Percentiles rank a stretch among this genome's conserved stretches.
These are phyloP conservation scores for Neosilurus hyrtlii DNA, from an alignment of 2,797 vertebrate species.

Conservation along the genomic window DNA sequence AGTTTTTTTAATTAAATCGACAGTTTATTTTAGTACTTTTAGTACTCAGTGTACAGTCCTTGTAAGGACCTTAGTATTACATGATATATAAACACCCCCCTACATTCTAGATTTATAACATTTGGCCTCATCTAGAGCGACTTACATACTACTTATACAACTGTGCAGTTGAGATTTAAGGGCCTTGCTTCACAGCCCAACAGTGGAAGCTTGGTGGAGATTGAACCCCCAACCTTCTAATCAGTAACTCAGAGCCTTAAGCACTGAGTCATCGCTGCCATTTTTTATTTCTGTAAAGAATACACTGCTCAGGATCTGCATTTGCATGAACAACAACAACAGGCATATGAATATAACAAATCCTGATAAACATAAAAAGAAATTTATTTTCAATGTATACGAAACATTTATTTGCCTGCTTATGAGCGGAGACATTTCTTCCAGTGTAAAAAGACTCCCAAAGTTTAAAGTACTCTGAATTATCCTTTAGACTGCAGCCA, in stretches of 20 bases:
- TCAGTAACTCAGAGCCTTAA: too few relatives aligned
- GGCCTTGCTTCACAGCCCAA: too few relatives aligned
- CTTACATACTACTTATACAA: too few relatives aligned
- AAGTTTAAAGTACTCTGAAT: constrained; percentile 15
- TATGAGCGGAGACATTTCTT: constrained; percentile 28
- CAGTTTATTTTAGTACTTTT: too few relatives aligned
- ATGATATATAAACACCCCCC: neutral
- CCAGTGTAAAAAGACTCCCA: constrained; percentile 45
- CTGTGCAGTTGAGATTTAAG: too few relatives aligned
- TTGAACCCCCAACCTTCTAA: too few relatives aligned
- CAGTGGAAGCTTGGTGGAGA: too few relatives aligned
- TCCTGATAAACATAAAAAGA: neutral
- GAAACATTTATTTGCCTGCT: neutral
- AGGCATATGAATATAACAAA: neutral
- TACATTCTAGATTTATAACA: too few relatives aligned
- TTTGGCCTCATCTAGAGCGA: too few relatives aligned
- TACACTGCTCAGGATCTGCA: neutral
- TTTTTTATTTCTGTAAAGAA: neutral
- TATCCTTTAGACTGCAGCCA: neutral
- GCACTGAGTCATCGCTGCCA: too few relatives aligned
- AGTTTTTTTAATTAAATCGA: neutral
- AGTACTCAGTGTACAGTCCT: too few relatives aligned
- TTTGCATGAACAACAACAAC: neutral
- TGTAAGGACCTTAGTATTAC: neutral
- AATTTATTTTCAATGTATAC: constrained; percentile 3